phyloP scores from a whole-genome alignment of 2,797 vertebrate species.

The Lithobates pipiens region DNA sequence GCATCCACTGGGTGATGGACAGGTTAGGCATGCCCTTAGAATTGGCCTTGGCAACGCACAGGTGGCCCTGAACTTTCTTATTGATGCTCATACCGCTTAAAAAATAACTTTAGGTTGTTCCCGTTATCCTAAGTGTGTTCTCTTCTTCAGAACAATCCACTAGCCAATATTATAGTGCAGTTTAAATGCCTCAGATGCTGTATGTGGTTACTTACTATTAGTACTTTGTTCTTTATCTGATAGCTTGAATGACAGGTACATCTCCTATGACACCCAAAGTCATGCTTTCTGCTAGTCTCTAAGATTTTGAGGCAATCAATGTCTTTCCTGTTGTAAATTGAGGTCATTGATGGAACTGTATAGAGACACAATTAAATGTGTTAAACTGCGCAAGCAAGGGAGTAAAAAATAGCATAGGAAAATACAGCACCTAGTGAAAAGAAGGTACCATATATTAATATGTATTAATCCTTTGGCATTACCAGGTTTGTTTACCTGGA shows the following conservation, averaged over 20 bases:
- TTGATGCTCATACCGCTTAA: neutral
- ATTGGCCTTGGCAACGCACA: conserved; percentile 37
- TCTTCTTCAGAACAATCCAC: conserved; percentile 1
- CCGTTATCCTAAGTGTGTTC: neutral
- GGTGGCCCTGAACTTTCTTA: conserved; percentile 24
- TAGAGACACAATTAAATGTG: neutral
- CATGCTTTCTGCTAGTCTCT: conserved; percentile 12
- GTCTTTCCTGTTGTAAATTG: conserved; percentile 38
- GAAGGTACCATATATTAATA: too few species aligned
- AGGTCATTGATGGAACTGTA: conserved; percentile 22
- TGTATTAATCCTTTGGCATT: too few species aligned
- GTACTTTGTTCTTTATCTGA: conserved; percentile 9
- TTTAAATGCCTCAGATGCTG: neutral
- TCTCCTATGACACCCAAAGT: neutral
- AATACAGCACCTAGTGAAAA: too few species aligned
- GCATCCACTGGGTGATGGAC: conserved; percentile 38
- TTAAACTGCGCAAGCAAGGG: neutral
- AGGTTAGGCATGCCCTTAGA: conserved; percentile 29
- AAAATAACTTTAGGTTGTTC: conserved; percentile 5
- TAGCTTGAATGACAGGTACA: conserved; percentile 25
- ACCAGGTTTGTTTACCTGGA: too few species aligned
- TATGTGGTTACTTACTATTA: neutral
- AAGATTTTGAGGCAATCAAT: conserved; percentile 27
- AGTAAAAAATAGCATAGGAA: too few species aligned
- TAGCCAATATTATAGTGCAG: too few species aligned